Percentiles rank a stretch among this genome's conserved stretches.
phyloP scores from a whole-genome alignment of 1,140 invertebrate species.

The Lepeophtheirus salmonis region DNA sequence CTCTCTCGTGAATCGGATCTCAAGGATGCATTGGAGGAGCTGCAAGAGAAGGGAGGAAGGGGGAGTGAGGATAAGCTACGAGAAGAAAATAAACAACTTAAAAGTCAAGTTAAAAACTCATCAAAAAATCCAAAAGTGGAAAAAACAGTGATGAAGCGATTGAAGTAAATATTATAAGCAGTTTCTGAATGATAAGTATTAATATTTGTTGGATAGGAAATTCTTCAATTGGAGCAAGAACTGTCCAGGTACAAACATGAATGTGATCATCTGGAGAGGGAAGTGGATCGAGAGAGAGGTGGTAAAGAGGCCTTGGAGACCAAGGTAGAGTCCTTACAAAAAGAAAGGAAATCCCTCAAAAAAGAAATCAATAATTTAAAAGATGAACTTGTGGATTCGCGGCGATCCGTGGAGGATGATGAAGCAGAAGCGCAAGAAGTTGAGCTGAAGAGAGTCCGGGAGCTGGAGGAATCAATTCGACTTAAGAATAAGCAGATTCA shows the following conservation, averaged over 20 bases:
- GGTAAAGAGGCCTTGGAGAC: background rate
- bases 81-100: no score
- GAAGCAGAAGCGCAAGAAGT: background rate
- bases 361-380: background rate
- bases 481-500: conserved; percentile 17
- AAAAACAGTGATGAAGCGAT: no score
- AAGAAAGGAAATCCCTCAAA: background rate
- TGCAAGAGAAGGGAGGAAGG: no score
- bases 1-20: no score
- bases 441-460: background rate
- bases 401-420: background rate
- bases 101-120: no score
- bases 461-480: conserved; percentile 6
- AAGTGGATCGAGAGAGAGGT: background rate
- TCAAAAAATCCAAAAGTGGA: no score
- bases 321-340: background rate
- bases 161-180: no score
- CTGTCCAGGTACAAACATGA: background rate
- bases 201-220: no score
- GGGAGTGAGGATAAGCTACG: no score
- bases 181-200: no score
- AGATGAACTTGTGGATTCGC: background rate
- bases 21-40: no score
- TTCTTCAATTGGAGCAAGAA: background rate
- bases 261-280: background rate